Conservation (phyloP, 1,140 invertebrate genomes). For the Zaprionus vittiger region DNA sequence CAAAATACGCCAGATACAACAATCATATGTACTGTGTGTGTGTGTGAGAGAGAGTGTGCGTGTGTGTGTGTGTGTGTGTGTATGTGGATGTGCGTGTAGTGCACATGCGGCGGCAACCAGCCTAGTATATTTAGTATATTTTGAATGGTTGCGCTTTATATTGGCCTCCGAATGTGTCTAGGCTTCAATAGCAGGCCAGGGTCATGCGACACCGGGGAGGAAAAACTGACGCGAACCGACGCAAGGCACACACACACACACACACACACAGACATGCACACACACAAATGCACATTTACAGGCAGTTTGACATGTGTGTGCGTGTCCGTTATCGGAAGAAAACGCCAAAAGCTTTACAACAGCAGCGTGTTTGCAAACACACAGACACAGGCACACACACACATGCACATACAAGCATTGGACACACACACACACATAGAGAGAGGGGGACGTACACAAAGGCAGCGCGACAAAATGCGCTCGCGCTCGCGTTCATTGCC, state of each 20-base stretch:
- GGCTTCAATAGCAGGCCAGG: constrained; percentile 84
- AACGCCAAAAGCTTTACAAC: constrained; percentile 73
- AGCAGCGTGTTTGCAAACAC: constrained; percentile 17
- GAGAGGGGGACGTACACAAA: neutral
- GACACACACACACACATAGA: neutral
- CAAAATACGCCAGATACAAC: constrained; percentile 21
- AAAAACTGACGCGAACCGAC: constrained; percentile 75
- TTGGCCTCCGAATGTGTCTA: constrained; percentile 80
- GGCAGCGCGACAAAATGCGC: constrained; percentile 10
- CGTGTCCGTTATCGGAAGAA: constrained; percentile 83
- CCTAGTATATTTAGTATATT: constrained; percentile 67
- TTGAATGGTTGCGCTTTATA: constrained; percentile 82
- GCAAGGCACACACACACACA: constrained; percentile 43
- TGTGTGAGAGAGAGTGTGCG: neutral
- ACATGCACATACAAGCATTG: neutral
- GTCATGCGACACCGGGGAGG: constrained; percentile 82
- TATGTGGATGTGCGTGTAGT: constrained; percentile 4
- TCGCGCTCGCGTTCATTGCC: constrained; percentile 77
- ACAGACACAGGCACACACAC: constrained; percentile 6
- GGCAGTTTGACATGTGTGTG: constrained; percentile 39
- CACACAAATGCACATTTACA: constrained; percentile 13
- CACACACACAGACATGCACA: constrained; percentile 1
- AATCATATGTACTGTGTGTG: constrained; percentile 6
- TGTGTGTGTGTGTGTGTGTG: neutral
- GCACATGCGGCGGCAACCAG: constrained; percentile 39